phyloP scores from a whole-genome alignment of 2,888 invertebrate species.

The Mythimna lalbum region DNA sequence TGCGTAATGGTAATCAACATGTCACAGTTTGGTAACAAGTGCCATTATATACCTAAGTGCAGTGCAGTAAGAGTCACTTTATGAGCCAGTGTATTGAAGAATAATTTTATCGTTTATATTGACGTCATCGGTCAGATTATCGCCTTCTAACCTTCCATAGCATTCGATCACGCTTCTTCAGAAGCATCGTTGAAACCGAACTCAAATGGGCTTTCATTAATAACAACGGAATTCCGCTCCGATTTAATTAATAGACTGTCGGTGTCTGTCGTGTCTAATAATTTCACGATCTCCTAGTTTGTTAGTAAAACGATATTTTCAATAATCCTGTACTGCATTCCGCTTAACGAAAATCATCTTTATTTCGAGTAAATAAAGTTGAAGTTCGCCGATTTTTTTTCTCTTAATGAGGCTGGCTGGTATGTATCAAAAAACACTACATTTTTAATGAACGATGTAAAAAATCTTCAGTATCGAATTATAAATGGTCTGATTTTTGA shows the following conservation, averaged over 20 bases:
- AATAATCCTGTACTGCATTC: slow-evolving; percentile 7
- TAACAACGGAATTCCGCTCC: slow-evolving; percentile 72
- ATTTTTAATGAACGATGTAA: slow-evolving; percentile 6
- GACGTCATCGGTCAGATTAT: slow-evolving; percentile 6
- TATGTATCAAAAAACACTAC: slow-evolving; percentile 4
- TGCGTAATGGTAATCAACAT: no score
- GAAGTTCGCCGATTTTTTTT: background rate
- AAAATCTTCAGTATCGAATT: background rate
- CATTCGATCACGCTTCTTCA: slow-evolving; percentile 51
- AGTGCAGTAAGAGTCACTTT: no score
- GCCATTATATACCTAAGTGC: no score
- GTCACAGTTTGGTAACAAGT: no score
- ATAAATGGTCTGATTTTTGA: slow-evolving; percentile 1
- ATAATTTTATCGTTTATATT: no score
- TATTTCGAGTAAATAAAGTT: slow-evolving; percentile 26
- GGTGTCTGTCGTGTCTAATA: slow-evolving; percentile 67
- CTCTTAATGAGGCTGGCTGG: slow-evolving; percentile 36
- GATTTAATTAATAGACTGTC: slow-evolving; percentile 79
- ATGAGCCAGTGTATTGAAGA: no score
- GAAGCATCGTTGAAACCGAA: slow-evolving; percentile 68
- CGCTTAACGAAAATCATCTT: slow-evolving; percentile 19
- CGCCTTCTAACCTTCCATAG: slow-evolving; percentile 21
- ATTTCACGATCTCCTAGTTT: slow-evolving; percentile 56
- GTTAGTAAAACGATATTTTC: slow-evolving; percentile 51
- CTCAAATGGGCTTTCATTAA: slow-evolving; percentile 74